Percentiles rank a stretch among this genome's conserved stretches.
phyloP scores from a whole-genome alignment of 2,888 invertebrate species.

The Orchestes rusci region DNA sequence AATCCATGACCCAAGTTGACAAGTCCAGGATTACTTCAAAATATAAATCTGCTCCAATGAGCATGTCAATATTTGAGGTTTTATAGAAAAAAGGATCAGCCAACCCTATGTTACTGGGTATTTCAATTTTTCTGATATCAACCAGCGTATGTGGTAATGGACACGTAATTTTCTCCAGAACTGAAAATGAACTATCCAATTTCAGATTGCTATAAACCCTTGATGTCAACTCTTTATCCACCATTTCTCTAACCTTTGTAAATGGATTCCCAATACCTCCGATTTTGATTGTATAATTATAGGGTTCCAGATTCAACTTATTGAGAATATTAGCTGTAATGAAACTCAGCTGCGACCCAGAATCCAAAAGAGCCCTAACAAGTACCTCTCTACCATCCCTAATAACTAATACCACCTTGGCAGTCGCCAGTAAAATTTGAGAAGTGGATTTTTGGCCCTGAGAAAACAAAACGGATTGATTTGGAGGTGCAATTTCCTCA shows the following conservation, averaged over 20 bases:
- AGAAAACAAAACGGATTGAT: slow-evolving; percentile 4
- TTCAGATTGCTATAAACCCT: background rate
- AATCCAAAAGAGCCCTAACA: slow-evolving; percentile 5
- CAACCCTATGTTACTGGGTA: slow-evolving; percentile 10
- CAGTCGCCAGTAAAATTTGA: slow-evolving; percentile 4
- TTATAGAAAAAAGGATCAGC: slow-evolving; percentile 12
- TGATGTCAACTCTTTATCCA: slow-evolving; percentile 3
- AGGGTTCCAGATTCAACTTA: slow-evolving; percentile 3
- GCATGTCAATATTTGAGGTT: slow-evolving; percentile 15
- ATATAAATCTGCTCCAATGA: slow-evolving; percentile 16
- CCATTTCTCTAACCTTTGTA: slow-evolving; percentile 6
- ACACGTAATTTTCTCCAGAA: slow-evolving; percentile 15
- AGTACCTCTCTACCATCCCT: background rate
- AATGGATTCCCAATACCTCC: slow-evolving; percentile 6
- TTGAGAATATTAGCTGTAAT: background rate
- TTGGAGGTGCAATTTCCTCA: background rate
- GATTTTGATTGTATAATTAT: slow-evolving; percentile 1
- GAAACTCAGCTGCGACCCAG: slow-evolving; percentile 4
- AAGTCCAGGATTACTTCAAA: slow-evolving; percentile 12
- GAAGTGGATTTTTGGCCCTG: slow-evolving; percentile 3
- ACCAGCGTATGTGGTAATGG: slow-evolving; percentile 13
- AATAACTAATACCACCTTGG: background rate
- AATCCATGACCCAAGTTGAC: slow-evolving; percentile 10
- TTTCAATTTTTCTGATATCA: slow-evolving; percentile 5
- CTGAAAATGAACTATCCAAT: slow-evolving; percentile 5